Evolutionary conservation across 1,140 invertebrate genomes (phyloP).

Genomic region (Hermetia illucens): DNA sequence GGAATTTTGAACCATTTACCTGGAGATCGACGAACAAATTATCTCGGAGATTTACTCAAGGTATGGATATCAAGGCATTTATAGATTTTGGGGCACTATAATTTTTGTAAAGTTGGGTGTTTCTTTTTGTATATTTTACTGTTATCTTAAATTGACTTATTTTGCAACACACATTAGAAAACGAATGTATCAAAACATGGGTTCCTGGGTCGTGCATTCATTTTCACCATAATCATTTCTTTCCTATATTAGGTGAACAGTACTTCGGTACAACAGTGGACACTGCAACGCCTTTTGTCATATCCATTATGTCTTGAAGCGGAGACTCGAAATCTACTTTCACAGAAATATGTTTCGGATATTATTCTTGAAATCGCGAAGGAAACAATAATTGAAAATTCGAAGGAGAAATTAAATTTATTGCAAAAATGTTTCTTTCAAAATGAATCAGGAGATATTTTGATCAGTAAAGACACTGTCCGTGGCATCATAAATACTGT

Average conservation of each 20-base stretch:
- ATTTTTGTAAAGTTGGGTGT: too few species aligned
- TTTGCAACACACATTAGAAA: too few species aligned
- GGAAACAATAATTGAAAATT: conserved; percentile 28
- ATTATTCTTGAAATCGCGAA: conserved; percentile 29
- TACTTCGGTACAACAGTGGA: conserved; percentile 27
- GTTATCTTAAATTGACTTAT: too few species aligned
- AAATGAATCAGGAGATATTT: conserved; percentile 24
- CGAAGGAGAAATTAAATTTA: conserved; percentile 26
- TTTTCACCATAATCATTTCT: too few species aligned
- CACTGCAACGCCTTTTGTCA: conserved; percentile 32
- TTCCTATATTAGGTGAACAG: too few species aligned
- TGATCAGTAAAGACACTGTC: conserved; percentile 35
- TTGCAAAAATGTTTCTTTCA: conserved; percentile 32
- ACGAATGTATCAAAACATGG: too few species aligned
- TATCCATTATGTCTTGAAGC: conserved; percentile 33
- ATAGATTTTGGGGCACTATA: too few species aligned
- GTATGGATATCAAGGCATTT: conserved; percentile 25
- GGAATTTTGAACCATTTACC: conserved; percentile 37
- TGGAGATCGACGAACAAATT: too few species aligned
- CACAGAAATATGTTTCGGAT: conserved; percentile 23
- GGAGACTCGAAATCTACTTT: conserved; percentile 37
- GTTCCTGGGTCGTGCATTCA: too few species aligned
- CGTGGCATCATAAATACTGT: conserved; percentile 34
- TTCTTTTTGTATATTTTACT: too few species aligned
- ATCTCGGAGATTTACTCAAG: conserved; percentile 33